Evolutionary conservation across 2,888 invertebrate genomes (phyloP).

Genomic region (Drosophila mimetica): DNA sequence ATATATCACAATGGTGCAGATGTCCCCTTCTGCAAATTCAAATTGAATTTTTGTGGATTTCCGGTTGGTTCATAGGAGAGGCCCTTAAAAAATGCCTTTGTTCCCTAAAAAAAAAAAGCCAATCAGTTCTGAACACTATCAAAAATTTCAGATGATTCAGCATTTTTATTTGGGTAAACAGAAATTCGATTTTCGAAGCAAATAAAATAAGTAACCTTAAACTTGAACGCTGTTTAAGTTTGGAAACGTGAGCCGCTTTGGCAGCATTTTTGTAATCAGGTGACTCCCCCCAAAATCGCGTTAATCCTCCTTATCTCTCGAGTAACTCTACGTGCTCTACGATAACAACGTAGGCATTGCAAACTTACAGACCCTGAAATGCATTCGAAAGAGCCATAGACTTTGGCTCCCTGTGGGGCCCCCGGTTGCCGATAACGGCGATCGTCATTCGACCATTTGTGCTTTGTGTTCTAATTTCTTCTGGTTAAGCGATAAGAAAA

Average conservation of each 20-base stretch:
- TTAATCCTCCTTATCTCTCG: background rate
- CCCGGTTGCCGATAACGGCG: constrained; percentile 15
- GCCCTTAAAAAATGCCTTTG: background rate
- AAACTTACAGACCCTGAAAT: background rate
- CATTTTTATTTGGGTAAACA: no score
- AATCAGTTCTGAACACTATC: background rate
- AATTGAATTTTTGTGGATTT: no score
- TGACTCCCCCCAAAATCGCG: constrained; percentile 1
- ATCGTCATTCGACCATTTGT: constrained; percentile 21
- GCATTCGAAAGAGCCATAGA: background rate
- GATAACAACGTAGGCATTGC: background rate
- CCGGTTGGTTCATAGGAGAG: no score
- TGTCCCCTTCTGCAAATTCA: no score
- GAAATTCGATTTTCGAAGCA: no score
- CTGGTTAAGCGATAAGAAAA: constrained; percentile 39
- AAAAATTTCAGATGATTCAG: background rate
- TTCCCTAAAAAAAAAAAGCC: background rate
- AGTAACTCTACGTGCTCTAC: no score
- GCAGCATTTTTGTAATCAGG: background rate
- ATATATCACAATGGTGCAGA: no score
- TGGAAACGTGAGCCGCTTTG: background rate
- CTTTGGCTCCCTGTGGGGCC: constrained; percentile 27
- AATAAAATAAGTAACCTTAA: background rate
- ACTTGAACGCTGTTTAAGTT: background rate
- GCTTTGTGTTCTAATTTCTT: constrained; percentile 34